Evolutionary conservation across 2,888 invertebrate species (phyloP), one percentile per base, ranked within the genome.

Genomic region (Isoperla grammatica): DNA sequence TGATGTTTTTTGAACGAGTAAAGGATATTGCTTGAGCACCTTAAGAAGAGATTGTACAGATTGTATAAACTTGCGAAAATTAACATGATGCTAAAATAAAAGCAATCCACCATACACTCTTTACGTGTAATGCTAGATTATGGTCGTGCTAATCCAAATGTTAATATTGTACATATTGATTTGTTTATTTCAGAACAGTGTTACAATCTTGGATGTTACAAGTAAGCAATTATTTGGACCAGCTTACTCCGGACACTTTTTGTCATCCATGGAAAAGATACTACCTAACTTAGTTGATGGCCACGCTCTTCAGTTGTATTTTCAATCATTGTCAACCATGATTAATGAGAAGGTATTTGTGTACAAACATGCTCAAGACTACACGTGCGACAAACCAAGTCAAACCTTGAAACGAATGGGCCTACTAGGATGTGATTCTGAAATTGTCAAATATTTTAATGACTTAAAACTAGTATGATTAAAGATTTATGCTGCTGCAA

Each of bases 291-390:
- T 63, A 20, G 39, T 56, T n/a, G 60, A 60, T 48, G 69, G 69
- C 59, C 63, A 66, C 4, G 66, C 64, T n/a, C 42, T 70, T 1
- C 56, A 67, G 6, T 57, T 67, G 1, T 66, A 64, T 45, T 60
- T 69, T 42, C 68, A 68, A 13, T 59, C 65, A 13, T 60, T 69
- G 29, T 65, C 68, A 9, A 56, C 64, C 2, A 64, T 65, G 19
- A 64, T 70, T 5, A 65, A 67, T 50, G 62, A 64, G 11, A 68
- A 68, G 60, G 63, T 69, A 1, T 68, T 67, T 43, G 64, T 68
- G 43, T 68, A 63, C 58, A 67, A 67, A 50, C 56, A 61, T 5
- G 48, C 65, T 11, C 55, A 57, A 5, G 57, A 59, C 4, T 57
- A 60, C 17, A 23, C 61, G 19, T 53, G 63, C 8, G 35, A 50